phyloP scores from a whole-genome alignment of 2,888 invertebrate genomes.

The Thecophora atra region DNA sequence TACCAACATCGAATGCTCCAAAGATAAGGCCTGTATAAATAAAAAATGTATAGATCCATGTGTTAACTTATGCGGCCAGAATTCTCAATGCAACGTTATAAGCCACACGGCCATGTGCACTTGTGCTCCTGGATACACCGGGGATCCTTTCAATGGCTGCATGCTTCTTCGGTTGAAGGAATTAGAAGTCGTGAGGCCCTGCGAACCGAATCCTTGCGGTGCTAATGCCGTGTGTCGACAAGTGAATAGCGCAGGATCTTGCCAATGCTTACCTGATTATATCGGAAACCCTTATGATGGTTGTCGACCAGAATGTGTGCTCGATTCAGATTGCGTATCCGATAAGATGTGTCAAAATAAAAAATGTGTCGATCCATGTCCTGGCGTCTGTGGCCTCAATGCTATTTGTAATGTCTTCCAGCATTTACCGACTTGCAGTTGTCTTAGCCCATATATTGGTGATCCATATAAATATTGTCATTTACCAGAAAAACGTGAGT shows the following conservation, averaged over 20 bases:
- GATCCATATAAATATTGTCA: conserved; percentile 78
- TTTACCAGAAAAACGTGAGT: conserved; percentile 68
- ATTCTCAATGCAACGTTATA: conserved; percentile 69
- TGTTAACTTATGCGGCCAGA: conserved; percentile 72
- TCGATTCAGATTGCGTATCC: conserved; percentile 79
- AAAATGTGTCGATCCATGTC: conserved; percentile 82
- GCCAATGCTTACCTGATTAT: conserved; percentile 74
- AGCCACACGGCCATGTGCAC: conserved; percentile 71
- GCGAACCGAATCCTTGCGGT: conserved; percentile 74
- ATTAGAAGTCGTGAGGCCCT: conserved; percentile 66
- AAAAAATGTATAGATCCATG: conserved; percentile 80
- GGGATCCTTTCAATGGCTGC: conserved; percentile 73
- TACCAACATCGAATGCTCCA: conserved; percentile 75
- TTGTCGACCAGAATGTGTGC: conserved; percentile 82
- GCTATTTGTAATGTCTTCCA: conserved; percentile 77
- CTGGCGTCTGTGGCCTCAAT: conserved; percentile 79
- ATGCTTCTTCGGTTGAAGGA: conserved; percentile 53
- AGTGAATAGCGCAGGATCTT: conserved; percentile 73
- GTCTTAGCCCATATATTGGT: conserved; percentile 77
- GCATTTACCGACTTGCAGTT: conserved; percentile 76
- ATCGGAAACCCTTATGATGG: conserved; percentile 75
- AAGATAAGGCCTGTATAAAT: conserved; percentile 75
- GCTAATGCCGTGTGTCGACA: conserved; percentile 75
- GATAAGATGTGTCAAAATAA: conserved; percentile 77
- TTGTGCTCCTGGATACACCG: conserved; percentile 72